phyloP scores from a whole-genome alignment of 2,113 vertebrate genomes.

The Rhinopomastus cyanomelas region DNA sequence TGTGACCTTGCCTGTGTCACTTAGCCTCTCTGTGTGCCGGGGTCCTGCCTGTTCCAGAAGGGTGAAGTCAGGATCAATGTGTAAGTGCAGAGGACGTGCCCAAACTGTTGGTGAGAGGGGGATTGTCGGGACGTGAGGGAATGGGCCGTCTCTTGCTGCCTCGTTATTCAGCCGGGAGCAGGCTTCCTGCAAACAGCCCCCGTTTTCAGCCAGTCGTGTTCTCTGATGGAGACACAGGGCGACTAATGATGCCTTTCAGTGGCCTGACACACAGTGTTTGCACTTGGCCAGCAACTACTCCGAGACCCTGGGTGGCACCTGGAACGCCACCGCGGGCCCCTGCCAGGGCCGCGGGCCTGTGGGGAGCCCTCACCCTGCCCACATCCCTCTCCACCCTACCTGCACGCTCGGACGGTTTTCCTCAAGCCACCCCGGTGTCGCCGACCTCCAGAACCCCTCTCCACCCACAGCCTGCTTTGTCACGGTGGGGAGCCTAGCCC shows the following conservation, averaged over 20 bases:
- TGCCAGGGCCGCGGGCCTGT: neutral
- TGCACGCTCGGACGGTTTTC: neutral
- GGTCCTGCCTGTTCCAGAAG: fast-evolving
- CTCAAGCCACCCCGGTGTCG: neutral
- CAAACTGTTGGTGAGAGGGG: neutral
- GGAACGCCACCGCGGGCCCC: fast-evolving
- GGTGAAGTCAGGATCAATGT: neutral
- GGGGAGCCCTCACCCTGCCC: neutral
- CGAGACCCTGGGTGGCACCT: neutral
- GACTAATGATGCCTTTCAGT: neutral
- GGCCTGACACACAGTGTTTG: neutral
- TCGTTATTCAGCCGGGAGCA: neutral
- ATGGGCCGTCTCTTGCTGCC: neutral
- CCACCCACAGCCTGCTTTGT: neutral
- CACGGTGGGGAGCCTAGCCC: neutral
- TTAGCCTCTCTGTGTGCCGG: neutral
- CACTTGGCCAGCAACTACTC: neutral
- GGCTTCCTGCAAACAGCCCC: neutral
- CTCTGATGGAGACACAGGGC: neutral
- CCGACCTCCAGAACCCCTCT: neutral
- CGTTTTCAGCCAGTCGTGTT: neutral
- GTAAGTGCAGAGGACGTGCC: neutral
- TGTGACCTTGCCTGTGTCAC: neutral
- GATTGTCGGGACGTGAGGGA: neutral
- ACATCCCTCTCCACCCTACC: neutral